Base-by-base conservation (phyloP, 2,113 vertebrate species). In the Mungos mungo region DNA sequence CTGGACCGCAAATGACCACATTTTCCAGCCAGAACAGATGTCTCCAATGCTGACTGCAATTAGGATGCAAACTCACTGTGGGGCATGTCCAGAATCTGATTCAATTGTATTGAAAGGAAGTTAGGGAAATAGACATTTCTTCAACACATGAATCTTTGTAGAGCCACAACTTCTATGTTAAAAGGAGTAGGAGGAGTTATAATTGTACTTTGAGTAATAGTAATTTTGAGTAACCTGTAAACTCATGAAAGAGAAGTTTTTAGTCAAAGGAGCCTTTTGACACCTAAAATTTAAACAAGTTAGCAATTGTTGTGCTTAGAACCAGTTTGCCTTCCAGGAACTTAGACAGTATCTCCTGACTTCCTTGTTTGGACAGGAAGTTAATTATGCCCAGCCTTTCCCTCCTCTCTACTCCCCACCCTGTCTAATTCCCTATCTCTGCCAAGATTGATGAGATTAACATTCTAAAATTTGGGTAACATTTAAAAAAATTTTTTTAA, bases 241-340 rank as follows among this genome's bases (percentile, higher is more conserved):
- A 90, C 15, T 29, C 15, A 35, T 5, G 7, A 50, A 14, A 81
- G 27, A 83, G 33, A 77, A 12, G 29, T 60, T 91, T 97, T 81
- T 82, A 16, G 14, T 50, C 93, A 91, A 93, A 93, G 45, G 13
- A 1, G 29, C 8, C 33, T 93, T 93, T 89, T 80, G 72, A 92
- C 52, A 60, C 38, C 11, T 60, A 94, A 90, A 90, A 38, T 96
- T 45, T 87, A 77, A 90, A 79, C 35, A 81, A 79, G 41, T 86
- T 41, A 72, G 68, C 33, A 29, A 54, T 65, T 69, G 33, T 33
- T 41, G 38, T 65, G 38, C 50, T 54, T 65, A 69, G 69, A 71
- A 68, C 38, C 25, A 65, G 54, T 19, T 76, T 93, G 13, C 3
- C 57, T 84, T 74, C 50, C 27, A 71, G 29, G n/a, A 80, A 65